Base-by-base conservation (phyloP, 2,888 invertebrate species). In the Rhodophaea formosa region DNA sequence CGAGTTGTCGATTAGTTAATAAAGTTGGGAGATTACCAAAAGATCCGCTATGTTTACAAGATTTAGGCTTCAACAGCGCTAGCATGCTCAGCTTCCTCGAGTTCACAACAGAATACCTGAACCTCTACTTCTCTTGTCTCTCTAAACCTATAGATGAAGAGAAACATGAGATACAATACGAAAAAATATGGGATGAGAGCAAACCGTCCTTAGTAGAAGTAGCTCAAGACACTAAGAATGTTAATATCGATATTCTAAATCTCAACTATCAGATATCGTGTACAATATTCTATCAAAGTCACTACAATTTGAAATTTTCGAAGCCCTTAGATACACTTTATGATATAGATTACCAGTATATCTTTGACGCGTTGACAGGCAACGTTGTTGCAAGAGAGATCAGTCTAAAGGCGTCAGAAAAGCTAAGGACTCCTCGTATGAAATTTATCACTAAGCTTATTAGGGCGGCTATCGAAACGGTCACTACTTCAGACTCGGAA, bases 1-100 rank as follows among this genome's bases (percentile, higher is more conserved):
- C 94, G 1, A 92, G 94, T 17, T 95, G 95, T 61, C 94, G 95
- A 68, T 88, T 97, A 16, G 93, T 95, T 64, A 96, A 96, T 72
- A 97, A 95, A 87, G 93, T 95, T 3, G 96, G 97, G 0, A 96
- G 96, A 80, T 84, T 96, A 54, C 97, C 97, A 0, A 97, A 96
- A 81, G 97, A 97, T 70, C 93, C 95, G 63, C 88, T 97, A 54
- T 97, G 97, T 67, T 88, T 93, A 59, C 96, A 96, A 87, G 96
- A 96, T 64, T 92, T 95, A 23, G 95, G 95, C 10, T 91, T 96
- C 62, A 92, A 94, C 5, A 94, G 95, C 64, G 86, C 92, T 1
- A 92, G 93, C 69, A 87, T 96, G 66, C 70, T 88, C 6, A 74
- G 76, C 45, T 93, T 93, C 68, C 77, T 93, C 6, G 78, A 87